Base-by-base conservation (phyloP, 2,797 vertebrate species). In the Megalops cyprinoides region DNA sequence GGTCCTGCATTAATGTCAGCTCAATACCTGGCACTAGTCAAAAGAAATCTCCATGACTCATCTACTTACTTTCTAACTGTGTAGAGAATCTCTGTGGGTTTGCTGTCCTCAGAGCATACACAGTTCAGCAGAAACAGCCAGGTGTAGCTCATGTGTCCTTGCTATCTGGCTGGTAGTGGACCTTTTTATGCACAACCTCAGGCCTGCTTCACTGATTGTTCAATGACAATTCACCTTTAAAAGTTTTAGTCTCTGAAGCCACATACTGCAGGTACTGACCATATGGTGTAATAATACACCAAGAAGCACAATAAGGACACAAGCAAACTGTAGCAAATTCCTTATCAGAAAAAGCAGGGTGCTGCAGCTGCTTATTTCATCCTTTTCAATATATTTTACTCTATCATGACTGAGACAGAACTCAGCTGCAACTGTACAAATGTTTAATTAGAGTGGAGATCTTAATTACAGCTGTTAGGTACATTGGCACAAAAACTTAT, bases 211-310 rank as follows among this genome's bases (percentile, higher is more conserved):
- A 25, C 60, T 77, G 49, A 71, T 25, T 71, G 55, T 37, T 77
- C 80, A 81, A 60, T 77, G 25, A 77, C 65, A 81, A 62, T 25
- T 81, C 80, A 71, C 80, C 75, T 77, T 48, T 44, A n/a, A 77
- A 55, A 31, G 10, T 71, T 71, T 46, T 46, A 31, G 34, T n/a
- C 80, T 69, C 34, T 4, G 25, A 39, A 20, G 62, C 15, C 15
- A 10, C 23, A 25, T 15, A 56, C 62, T 34, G 65, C 49, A 34
- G 65, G 62, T 15, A 28, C 48, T 48, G n/a, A 39, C 49, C 80
- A 81, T 81, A 77, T 81, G 80, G 49, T 25, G 25, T 42, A 31
- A 48, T 37, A 37, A 56, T 46, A 73, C n/a, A 79, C 23, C 62
- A 48, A 60, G 42, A 49, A 9, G 44, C 28, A 48, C 48, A 7